Percentiles rank a stretch among this genome's conserved stretches.
Evolutionary conservation across 2,113 vertebrate genomes (phyloP).

Genomic region (Prunella himalayana): DNA sequence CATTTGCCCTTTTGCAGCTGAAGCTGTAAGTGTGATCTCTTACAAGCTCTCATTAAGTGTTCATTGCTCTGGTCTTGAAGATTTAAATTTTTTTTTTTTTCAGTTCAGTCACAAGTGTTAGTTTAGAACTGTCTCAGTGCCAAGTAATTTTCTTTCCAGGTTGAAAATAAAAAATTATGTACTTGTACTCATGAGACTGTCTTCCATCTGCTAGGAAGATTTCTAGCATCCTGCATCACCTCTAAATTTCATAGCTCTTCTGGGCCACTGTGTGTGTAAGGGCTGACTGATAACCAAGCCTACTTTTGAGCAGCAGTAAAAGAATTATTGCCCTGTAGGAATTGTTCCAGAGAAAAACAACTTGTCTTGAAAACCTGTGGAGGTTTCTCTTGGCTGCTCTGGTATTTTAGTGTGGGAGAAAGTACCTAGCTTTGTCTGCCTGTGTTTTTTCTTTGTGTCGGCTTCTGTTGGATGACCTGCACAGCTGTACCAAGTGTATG

Average conservation of each 20-base stretch:
- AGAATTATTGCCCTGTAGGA: not conserved
- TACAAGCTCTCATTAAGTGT: not conserved
- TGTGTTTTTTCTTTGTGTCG: not conserved
- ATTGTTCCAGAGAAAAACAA: not conserved
- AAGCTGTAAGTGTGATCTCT: not conserved
- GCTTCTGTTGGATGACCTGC: not conserved
- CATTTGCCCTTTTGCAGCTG: not conserved
- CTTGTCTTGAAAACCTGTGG: not conserved
- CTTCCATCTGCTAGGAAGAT: slow-evolving; percentile 20
- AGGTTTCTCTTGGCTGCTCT: not conserved
- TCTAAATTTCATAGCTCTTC: slow-evolving; percentile 19
- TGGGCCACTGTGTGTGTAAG: not conserved
- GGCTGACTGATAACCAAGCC: not conserved
- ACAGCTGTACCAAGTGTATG: not conserved
- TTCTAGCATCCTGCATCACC: not conserved
- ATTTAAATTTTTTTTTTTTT: not conserved
- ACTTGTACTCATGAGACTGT: not conserved
- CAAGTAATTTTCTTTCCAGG: not conserved
- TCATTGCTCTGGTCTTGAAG: not conserved
- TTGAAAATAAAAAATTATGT: not conserved
- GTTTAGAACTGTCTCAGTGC: not conserved
- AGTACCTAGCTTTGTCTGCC: not conserved
- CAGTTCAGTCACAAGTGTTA: not conserved
- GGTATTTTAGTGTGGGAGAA: not conserved
- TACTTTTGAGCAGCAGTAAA: not conserved